Evolutionary conservation across 2,888 invertebrate genomes (phyloP), one percentile per base, ranked within the genome.

Genomic region (Choreutis nemorana): DNA sequence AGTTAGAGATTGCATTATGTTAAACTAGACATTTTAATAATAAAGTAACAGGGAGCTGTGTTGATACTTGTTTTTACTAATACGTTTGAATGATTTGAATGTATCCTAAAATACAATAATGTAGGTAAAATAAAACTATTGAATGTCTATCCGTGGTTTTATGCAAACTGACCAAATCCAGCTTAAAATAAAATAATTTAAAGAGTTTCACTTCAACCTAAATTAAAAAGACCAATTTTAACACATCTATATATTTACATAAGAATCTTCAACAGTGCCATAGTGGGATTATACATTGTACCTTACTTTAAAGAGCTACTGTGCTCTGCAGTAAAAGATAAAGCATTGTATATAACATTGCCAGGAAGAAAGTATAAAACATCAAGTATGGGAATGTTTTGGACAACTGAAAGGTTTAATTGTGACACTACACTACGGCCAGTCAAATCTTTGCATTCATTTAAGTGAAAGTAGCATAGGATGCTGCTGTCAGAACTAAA

Each of bases 221-320:
- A n/a, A n/a, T n/a, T n/a, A n/a, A 33, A 73, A 73, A 72, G 37
- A 58, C 45, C 30, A 42, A 47, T 67, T 60, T 68, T 51, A 78
- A 78, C 78, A 77, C 77, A 77, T 75, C 75, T 77, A 75, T 78
- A 75, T 77, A 75, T 77, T 77, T 77, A 77, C 73, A 77, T 63
- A 71, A 62, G 60, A 75, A 70, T 65, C 70, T n/a, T 68, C 65
- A 77, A 78, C 77, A 77, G 77, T 77, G 77, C 71, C 55, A 60
- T 71, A 64, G 59, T 58, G 48, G 59, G 59, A 61, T 58, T 57
- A 63, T 55, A 71, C 51, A 65, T 54, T 50, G 48, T 59, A 60
- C 39, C 51, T 55, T 53, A 50, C n/a, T 37, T 44, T 42, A 40
- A 46, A 47, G 63, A 68, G 65, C 62, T 65, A 65, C 52, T 46